Evolutionary conservation across 2,113 vertebrate species (phyloP), one percentile per base, ranked within the genome.

Genomic region (Rhegmatorhina hoffmannsi): DNA sequence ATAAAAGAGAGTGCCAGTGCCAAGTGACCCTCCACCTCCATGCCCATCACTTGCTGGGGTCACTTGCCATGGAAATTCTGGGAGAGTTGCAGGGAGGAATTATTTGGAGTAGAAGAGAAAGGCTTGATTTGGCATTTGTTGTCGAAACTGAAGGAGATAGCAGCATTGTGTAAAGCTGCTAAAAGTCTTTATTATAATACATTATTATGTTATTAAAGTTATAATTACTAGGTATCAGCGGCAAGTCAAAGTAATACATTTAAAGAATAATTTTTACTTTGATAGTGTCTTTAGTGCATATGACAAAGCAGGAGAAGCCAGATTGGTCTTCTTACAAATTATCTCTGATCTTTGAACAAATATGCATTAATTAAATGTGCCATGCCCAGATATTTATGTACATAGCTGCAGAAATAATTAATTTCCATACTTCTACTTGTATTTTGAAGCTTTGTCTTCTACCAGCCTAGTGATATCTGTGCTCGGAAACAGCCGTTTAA

Each of bases 21-120:
- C 33, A 8, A n/a, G 49, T 59, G 55, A 55, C 58, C 69, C 3
- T 1, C 28, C 3, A 0, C 40, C 36, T 50, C 64, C 13, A 5
- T 3, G 2, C 55, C 87, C 14, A 0, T 52, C 5, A 0, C 76
- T 82, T 46, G 36, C 28, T 20, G 8, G 53, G 53, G 19, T 77
- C 5, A 7, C 49, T 76, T 0, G 0, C 43, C 34, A 2, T 0
- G 0, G 38, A n/a, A 72, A 8, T 14, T 34, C 40, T 1, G 3
- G 56, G 33, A 47, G 44, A 52, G 50, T 8, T 49, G 36, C 21
- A 14, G n/a, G 44, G 38, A 76, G 34, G 58, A 68, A 52, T 43
- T 44, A 7, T 6, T 23, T 20, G 31, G 44, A 64, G 16, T 5
- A 38, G 47, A 70, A 84, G 49, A 3, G 1, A 56, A 80, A 52